Conservation (phyloP, 2,113 vertebrate genomes). For the Echinops telfairi region DNA sequence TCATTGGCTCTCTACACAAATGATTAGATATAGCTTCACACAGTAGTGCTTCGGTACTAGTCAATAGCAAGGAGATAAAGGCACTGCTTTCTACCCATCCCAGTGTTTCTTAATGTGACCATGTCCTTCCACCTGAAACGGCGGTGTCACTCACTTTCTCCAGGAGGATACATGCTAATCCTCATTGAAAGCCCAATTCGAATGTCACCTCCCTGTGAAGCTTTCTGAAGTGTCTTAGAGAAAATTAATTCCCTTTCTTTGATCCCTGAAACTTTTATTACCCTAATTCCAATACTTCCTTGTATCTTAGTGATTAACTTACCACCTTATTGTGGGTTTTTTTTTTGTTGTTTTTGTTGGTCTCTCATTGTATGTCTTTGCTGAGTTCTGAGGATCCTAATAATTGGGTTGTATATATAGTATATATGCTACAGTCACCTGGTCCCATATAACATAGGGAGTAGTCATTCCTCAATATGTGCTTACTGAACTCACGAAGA, state of each 20-base stretch:
- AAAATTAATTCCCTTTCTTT: not conserved
- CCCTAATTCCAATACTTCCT: not conserved
- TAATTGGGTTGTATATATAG: too few species aligned
- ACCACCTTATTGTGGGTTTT: not conserved
- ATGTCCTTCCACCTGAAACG: not conserved
- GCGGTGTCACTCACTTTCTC: not conserved
- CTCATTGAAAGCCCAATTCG: not conserved
- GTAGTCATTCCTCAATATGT: not conserved
- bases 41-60: not conserved
- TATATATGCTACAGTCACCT: not conserved
- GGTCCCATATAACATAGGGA: not conserved
- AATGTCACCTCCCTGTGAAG: not conserved
- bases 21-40: not conserved
- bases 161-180: not conserved
- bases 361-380: not conserved
- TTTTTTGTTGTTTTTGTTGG: not conserved
- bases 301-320: not conserved
- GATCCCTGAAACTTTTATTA: not conserved
- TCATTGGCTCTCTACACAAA: not conserved
- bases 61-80: not conserved
- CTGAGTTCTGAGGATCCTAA: too few species aligned
- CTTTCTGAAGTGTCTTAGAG: not conserved
- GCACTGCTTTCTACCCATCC: accelerated
- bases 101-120: not conserved
- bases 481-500: not conserved